phyloP scores from a whole-genome alignment of 2,888 invertebrate species.

The Merodon equestris region DNA sequence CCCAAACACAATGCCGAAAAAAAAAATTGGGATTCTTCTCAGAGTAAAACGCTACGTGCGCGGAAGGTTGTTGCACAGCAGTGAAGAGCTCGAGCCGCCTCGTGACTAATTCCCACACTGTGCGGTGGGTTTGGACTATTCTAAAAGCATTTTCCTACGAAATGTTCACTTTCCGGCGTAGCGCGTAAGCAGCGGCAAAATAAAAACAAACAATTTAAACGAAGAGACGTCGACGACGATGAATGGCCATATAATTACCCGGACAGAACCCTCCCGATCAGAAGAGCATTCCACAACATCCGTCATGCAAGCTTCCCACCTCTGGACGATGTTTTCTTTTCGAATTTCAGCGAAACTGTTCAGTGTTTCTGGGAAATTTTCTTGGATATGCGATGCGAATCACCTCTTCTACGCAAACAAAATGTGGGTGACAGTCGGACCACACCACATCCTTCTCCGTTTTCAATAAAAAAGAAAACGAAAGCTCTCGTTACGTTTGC shows the following conservation, averaged over 20 bases:
- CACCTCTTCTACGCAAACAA: conserved; percentile 1
- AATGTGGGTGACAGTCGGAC: conserved; percentile 20
- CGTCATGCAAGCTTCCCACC: conserved; percentile 39
- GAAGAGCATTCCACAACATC: conserved; percentile 8
- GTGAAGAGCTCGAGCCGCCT: conserved; percentile 41
- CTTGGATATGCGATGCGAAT: not conserved
- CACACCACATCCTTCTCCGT: not conserved
- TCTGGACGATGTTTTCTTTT: not conserved
- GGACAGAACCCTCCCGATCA: not conserved
- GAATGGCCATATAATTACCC: no score
- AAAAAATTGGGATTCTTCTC: conserved; percentile 5
- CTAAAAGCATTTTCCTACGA: conserved; percentile 31
- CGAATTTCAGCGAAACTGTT: conserved; percentile 1
- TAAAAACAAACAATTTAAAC: conserved; percentile 17
- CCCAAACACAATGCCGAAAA: conserved; percentile 12
- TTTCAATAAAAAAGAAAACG: no score
- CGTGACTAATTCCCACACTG: conserved; percentile 38
- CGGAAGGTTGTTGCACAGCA: conserved; percentile 40
- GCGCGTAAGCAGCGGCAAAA: conserved; percentile 34
- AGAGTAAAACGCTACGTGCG: conserved; percentile 41
- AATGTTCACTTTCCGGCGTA: not conserved
- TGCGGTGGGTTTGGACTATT: conserved; percentile 28
- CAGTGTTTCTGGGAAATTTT: conserved; percentile 7
- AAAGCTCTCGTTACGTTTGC: no score
- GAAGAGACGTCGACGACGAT: no score